Evolutionary conservation across 2,888 invertebrate genomes (phyloP), one percentile per base, ranked within the genome.

Genomic region (Erpobdella octoculata): DNA sequence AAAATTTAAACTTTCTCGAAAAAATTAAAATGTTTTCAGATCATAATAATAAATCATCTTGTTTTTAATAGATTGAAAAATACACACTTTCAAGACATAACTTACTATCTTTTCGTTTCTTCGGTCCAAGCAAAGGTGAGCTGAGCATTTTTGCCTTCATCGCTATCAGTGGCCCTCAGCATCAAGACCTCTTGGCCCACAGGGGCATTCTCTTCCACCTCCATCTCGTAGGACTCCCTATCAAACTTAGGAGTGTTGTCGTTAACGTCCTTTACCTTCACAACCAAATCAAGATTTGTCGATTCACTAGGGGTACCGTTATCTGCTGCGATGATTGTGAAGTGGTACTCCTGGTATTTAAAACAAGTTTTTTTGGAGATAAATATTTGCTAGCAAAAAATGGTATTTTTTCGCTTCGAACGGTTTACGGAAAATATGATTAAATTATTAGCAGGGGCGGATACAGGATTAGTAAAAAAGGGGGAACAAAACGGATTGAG

Each of bases 201-300:
- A 2, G 46, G 35, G 18, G 73, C 64, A 9, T 75, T 72, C 61
- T 76, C 76, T 9, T 64, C 59, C 15, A 76, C 71, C 36, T 73
- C 41, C 12, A 71, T 58, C 33, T 33, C 9, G 21, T 74, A 68
- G 28, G 53, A 41, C 1, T 33, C 18, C 25, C 71, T 71, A 1
- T 67, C 62, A 61, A 74, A 76, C 35, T 62, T 31, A 8, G 76
- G 76, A 33, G 36, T 36, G 67, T 76, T 76, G 71, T 76, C 76
- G 59, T 76, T 76, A 46, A 68, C 71, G 41, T 76, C 75, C 8
- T 64, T 12, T 12, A 76, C 72, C 31, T 73, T 64, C 28, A 76
- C 72, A 33, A 25, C 64, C 12, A 76, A 71, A 35, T 73, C 72
- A 53, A 76, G 71, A 31, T 59, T 70, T 31, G 69, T 36, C 31